phyloP scores from a whole-genome alignment of 2,797 vertebrate genomes.

The Spinus pinus region DNA sequence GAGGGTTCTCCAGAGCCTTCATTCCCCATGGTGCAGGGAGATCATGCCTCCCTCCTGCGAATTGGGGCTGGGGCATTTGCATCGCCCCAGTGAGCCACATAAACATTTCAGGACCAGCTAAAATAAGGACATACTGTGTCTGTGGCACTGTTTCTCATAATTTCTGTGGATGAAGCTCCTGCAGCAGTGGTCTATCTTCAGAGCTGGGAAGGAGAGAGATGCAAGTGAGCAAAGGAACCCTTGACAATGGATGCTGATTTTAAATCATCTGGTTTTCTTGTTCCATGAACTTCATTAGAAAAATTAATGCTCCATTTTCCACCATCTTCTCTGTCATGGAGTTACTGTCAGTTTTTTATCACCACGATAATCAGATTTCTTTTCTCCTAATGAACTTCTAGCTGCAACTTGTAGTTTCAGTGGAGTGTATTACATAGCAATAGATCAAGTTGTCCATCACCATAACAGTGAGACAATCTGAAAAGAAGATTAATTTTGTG shows the following conservation, averaged over 20 bases:
- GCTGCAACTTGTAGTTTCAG: background rate
- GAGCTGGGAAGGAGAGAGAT: background rate
- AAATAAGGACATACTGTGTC: background rate
- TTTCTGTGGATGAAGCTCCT: background rate
- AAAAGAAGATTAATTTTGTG: background rate
- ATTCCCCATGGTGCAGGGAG: background rate
- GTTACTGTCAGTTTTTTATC: background rate
- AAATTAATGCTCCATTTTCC: background rate
- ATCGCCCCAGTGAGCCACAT: accelerated
- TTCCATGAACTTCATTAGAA: background rate
- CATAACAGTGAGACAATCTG: background rate
- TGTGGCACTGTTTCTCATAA: background rate
- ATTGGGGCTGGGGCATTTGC: accelerated
- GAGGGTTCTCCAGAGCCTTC: background rate
- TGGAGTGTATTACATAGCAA: background rate
- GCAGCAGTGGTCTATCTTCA: background rate
- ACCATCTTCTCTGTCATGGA: background rate
- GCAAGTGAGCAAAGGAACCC: background rate
- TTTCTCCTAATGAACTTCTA: background rate
- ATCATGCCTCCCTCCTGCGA: background rate
- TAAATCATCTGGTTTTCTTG: background rate
- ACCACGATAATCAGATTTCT: background rate
- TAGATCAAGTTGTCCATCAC: background rate
- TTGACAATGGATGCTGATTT: background rate
- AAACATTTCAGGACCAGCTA: background rate